These are phyloP conservation scores for Drosophila conformis DNA, from an alignment of 2,888 invertebrate species.

Conservation along the genomic window DNA sequence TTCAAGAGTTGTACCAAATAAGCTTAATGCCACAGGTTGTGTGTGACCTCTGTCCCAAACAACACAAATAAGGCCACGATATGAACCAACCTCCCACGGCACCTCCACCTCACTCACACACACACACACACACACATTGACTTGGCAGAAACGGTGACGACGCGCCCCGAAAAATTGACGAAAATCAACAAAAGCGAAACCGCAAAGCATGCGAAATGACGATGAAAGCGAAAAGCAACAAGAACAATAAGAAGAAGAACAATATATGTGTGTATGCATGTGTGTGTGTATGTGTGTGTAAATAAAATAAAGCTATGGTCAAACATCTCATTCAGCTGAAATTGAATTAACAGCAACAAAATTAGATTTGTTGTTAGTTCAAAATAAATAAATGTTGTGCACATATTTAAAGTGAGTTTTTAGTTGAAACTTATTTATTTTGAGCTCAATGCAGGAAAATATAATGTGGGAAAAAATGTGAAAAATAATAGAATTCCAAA, in stretches of 20 bases:
- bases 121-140: background rate
- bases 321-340: background rate
- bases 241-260: slow-evolving; percentile 12
- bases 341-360: slow-evolving; percentile 1
- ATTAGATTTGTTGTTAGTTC: background rate
- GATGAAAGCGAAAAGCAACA: slow-evolving; percentile 25
- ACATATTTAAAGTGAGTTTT: background rate
- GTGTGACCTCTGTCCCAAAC: slow-evolving; percentile 15
- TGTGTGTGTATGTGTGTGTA: background rate
- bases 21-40: slow-evolving; percentile 46
- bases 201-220: slow-evolving; percentile 40
- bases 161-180: slow-evolving; percentile 48
- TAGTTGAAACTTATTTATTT: background rate
- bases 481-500: background rate
- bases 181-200: slow-evolving; percentile 46
- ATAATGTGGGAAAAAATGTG: background rate
- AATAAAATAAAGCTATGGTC: slow-evolving; percentile 6
- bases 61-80: slow-evolving; percentile 1
- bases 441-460: background rate
- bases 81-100: background rate
- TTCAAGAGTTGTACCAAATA: background rate
- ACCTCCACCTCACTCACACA: background rate
- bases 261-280: background rate
- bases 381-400: background rate
- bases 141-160: slow-evolving; percentile 16